Evolutionary conservation across 2,888 invertebrate genomes (phyloP).

Genomic region (Luperina nickerlii): DNA sequence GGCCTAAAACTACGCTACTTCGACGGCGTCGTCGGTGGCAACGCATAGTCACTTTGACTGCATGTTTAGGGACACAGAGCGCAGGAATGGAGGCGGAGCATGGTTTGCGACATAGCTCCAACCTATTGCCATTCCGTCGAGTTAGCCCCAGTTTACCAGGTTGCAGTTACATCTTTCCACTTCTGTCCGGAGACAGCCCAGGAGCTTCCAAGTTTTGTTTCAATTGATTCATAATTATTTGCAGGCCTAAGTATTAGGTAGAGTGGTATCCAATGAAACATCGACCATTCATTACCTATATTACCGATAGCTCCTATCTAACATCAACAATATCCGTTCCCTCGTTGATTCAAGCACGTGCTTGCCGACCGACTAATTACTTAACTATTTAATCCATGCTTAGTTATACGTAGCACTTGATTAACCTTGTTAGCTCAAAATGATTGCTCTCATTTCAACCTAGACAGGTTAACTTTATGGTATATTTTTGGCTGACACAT

Average conservation of each 20-base stretch:
- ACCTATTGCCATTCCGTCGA: neutral
- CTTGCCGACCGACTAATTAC: conserved; percentile 44
- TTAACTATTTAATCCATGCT: conserved; percentile 55
- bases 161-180: neutral
- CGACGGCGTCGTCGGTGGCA: neutral
- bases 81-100: no score
- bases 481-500: conserved; percentile 34
- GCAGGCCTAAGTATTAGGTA: neutral
- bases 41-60: neutral
- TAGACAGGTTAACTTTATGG: neutral
- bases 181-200: no score
- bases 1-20: neutral
- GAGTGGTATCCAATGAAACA: neutral
- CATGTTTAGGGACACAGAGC: neutral
- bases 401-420: conserved; percentile 46
- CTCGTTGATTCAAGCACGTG: conserved; percentile 35
- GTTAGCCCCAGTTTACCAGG: neutral
- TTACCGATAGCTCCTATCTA: conserved; percentile 1
- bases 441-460: conserved; percentile 30
- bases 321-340: conserved; percentile 13
- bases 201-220: neutral
- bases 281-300: neutral
- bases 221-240: neutral
- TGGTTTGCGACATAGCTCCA: neutral
- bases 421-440: conserved; percentile 38